Evolutionary conservation across 23 tunicate species (phyloP), one percentile per base, ranked within the genome.

Genomic region (Diplosoma virens): DNA sequence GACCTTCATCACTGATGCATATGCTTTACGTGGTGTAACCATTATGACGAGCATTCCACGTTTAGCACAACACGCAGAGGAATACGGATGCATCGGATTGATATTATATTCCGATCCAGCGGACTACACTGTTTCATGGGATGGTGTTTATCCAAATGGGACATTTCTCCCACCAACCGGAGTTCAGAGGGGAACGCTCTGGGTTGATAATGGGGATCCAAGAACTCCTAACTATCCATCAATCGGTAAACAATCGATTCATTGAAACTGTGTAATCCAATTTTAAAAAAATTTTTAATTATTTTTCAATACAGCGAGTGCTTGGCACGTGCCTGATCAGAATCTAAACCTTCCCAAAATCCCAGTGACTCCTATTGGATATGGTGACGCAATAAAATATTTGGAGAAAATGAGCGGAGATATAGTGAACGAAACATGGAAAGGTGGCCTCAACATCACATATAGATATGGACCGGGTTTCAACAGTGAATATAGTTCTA

Each of bases 321-420:
- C 93, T 1, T 87, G 80, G 81, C 76, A 72, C 27, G 65, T 78
- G 59, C 68, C 71, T 1, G 83, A 71, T 2, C 58, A 80, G 28
- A 23, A 71, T 27, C 23, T 86, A 22, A 30, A n/a, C n/a, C 67
- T 79, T 0, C 92, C 92, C 14, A 72, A 79, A n/a, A 86, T 86
- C 1, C 92, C 92, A 6, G 92, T 86, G 17, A 86, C 92, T 3
- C 92, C 92, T 17, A 79, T 86, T 28, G 92, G 92, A 11, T 86
- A 79, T 75, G 55, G 33, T 33, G 92, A 86, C 55, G 92, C 92
- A 25, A 24, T 37, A 28, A 79, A 60, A 55, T 86, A 70, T 73
- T 63, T 86, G 17, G 58, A 31, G 30, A 71, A 72, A 72, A 25
- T 86, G 64, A 56, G 60, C 6, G 92, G 92, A 46, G 59, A 24